These are phyloP conservation scores for Mionectes macconnelli DNA, from an alignment of 2,113 vertebrate species.

Conservation along the genomic window DNA sequence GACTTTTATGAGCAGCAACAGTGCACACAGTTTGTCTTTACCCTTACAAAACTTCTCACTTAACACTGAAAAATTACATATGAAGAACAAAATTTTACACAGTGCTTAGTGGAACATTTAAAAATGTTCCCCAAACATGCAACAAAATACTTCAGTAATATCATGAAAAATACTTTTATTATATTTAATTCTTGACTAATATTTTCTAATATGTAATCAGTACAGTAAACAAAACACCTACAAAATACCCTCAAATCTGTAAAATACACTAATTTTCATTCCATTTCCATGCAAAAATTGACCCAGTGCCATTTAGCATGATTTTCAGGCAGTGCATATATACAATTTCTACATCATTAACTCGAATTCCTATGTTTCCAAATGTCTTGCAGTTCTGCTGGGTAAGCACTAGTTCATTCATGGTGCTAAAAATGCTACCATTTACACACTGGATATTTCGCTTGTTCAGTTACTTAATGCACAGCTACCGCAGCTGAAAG, in stretches of 20 bases:
- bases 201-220: conserved; percentile 29
- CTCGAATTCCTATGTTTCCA: conserved; percentile 47
- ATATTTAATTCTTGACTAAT: conserved; percentile 53
- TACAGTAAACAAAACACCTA: conserved; percentile 31
- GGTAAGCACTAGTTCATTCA: conserved; percentile 41
- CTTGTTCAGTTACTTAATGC: conserved; percentile 28
- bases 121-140: neutral
- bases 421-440: conserved; percentile 51
- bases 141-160: conserved; percentile 42
- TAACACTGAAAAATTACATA: neutral
- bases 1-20: neutral
- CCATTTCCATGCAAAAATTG: conserved; percentile 43
- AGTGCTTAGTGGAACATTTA: neutral
- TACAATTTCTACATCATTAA: conserved; percentile 72
- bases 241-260: conserved; percentile 24
- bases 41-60: neutral
- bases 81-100: neutral
- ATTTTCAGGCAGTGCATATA: conserved; percentile 44
- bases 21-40: neutral
- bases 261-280: conserved; percentile 66
- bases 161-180: neutral
- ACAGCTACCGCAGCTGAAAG: neutral
- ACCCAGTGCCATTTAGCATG: conserved; percentile 28
- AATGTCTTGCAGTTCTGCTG: conserved; percentile 54
- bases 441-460: conserved; percentile 29